These are phyloP conservation scores for Indicator maculatus DNA, from an alignment of 2,113 vertebrate genomes.

Conservation along the genomic window DNA sequence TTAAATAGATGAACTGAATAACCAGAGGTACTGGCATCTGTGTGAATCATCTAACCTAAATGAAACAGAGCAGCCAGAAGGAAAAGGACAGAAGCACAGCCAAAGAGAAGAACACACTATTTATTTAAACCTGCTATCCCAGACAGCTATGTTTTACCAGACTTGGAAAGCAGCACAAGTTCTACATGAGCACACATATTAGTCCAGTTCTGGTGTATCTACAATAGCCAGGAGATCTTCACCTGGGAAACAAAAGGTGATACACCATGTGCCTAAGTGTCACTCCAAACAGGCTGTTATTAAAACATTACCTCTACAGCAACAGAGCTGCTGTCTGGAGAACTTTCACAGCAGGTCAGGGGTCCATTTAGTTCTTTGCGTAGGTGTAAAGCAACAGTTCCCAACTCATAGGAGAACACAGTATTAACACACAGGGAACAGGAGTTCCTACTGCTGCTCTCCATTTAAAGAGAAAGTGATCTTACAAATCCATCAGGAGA, in stretches of 20 bases:
- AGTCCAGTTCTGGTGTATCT: neutral
- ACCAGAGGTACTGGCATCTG: neutral
- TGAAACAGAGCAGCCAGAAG: neutral
- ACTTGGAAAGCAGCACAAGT: neutral
- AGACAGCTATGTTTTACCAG: neutral
- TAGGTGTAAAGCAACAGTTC: neutral
- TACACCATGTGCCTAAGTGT: neutral
- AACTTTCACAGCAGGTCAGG: neutral
- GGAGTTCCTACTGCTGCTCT: neutral
- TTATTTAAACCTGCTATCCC: neutral
- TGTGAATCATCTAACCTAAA: neutral
- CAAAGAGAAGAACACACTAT: neutral
- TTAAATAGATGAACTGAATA: neutral
- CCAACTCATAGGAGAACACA: neutral
- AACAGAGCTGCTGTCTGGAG: neutral
- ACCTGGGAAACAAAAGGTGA: neutral
- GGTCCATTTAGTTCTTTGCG: neutral
- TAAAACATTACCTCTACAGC: neutral
- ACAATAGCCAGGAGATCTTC: neutral
- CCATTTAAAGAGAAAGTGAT: neutral
- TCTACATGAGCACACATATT: neutral
- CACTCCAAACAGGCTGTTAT: neutral
- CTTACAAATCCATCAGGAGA: accelerated
- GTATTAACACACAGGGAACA: neutral
- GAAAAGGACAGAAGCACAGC: neutral